A percentile compares a stretch with the other conserved stretches of the same genome.
Conservation (phyloP, 2,113 vertebrate species). For the Chroicocephalus ridibundus region DNA sequence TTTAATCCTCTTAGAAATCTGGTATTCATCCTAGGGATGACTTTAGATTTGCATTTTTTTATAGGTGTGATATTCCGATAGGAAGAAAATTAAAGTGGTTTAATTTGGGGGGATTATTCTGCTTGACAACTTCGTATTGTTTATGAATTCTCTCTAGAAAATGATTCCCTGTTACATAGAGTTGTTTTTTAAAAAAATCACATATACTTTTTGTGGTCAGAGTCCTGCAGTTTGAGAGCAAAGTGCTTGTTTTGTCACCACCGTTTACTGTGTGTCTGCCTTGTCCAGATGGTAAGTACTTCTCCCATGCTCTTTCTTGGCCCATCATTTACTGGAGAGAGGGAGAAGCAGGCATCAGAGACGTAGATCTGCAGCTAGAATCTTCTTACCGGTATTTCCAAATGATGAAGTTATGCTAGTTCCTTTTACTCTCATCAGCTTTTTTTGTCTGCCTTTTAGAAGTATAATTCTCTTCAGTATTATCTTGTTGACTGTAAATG, state of each 20-base stretch:
- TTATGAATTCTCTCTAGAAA: not conserved
- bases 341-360: not conserved
- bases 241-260: not conserved
- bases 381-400: not conserved
- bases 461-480: not conserved
- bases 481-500: not conserved
- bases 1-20: slow-evolving; percentile 48
- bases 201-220: not conserved
- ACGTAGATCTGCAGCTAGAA: not conserved
- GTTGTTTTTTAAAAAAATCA: not conserved
- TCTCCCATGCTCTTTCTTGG: not conserved
- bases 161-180: not conserved
- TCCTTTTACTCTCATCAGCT: not conserved
- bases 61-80: not conserved
- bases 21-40: slow-evolving; percentile 31
- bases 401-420: not conserved
- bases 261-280: not conserved
- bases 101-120: not conserved
- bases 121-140: not conserved
- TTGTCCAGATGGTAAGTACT: not conserved
- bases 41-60: not conserved
- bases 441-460: slow-evolving; percentile 38
- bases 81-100: not conserved
- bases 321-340: not conserved
- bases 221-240: not conserved